These are phyloP conservation scores for Hypena proboscidalis DNA, from an alignment of 2,888 invertebrate species.

Conservation along the genomic window DNA sequence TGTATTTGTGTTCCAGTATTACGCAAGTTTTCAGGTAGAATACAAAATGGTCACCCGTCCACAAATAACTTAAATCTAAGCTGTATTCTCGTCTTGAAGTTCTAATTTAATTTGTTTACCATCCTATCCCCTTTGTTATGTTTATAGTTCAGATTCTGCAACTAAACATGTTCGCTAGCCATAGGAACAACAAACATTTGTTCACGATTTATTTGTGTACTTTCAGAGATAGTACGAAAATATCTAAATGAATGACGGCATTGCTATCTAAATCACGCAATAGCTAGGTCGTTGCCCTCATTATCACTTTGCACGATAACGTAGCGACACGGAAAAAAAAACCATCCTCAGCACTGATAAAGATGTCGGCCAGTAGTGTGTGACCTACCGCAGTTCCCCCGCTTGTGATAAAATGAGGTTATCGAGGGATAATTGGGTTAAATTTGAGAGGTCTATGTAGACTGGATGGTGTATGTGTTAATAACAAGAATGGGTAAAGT, in stretches of 20 bases:
- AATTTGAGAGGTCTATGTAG: constrained; percentile 45
- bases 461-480: constrained; percentile 46
- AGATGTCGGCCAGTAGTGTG: constrained; percentile 49
- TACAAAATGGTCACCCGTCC: no score
- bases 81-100: no score
- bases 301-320: constrained; percentile 78
- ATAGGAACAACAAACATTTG: constrained; percentile 31
- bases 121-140: no score
- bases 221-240: constrained; percentile 34
- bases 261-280: constrained; percentile 68
- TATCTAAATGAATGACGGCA: constrained; percentile 50
- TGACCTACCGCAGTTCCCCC: constrained; percentile 47
- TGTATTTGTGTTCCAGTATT: no score
- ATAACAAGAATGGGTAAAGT: constrained; percentile 45
- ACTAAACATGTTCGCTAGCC: no score
- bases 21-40: no score
- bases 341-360: constrained; percentile 68
- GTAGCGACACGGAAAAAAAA: constrained; percentile 77
- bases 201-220: constrained; percentile 16
- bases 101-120: no score
- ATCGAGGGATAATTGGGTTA: constrained; percentile 30
- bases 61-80: no score
- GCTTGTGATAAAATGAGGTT: constrained; percentile 14
- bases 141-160: no score
- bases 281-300: constrained; percentile 68